Conservation (phyloP, 1,140 invertebrate genomes). For the Trichoplusia ni region DNA sequence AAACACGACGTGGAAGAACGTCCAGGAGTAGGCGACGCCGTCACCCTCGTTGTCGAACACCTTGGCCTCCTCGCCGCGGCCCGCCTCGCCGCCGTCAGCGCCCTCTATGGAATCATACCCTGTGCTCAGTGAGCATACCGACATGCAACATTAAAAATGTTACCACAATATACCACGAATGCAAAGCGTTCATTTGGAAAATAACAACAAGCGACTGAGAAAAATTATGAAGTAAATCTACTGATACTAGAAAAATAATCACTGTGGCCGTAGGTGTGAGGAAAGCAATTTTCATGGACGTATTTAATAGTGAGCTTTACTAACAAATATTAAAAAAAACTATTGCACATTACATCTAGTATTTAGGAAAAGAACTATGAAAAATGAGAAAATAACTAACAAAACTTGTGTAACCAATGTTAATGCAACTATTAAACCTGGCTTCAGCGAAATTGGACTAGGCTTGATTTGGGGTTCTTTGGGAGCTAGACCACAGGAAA, state of each 20-base stretch:
- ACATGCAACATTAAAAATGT: constrained; percentile 43
- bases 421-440: constrained; percentile 4
- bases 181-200: background rate
- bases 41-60: constrained; percentile 98
- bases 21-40: constrained; percentile 97
- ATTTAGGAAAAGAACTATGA: too few species aligned
- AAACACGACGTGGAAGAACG: constrained; percentile 99
- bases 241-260: too few species aligned
- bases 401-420: too few species aligned
- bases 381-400: too few species aligned
- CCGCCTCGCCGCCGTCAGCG: constrained; percentile 84
- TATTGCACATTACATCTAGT: too few species aligned
- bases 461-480: constrained; percentile 4
- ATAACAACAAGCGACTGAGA: constrained; percentile 20
- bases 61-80: constrained; percentile 82
- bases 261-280: background rate
- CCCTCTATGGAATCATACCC: constrained; percentile 76
- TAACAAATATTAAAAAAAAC: too few species aligned
- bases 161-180: background rate
- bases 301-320: background rate
- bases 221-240: background rate
- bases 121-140: constrained; percentile 73
- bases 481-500: background rate
- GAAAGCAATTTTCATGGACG: background rate
- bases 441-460: background rate